A percentile compares a stretch with the other conserved stretches of the same genome.
Evolutionary conservation across 2,797 vertebrate species (phyloP).

Genomic region (Dendrocincla fuliginosa): DNA sequence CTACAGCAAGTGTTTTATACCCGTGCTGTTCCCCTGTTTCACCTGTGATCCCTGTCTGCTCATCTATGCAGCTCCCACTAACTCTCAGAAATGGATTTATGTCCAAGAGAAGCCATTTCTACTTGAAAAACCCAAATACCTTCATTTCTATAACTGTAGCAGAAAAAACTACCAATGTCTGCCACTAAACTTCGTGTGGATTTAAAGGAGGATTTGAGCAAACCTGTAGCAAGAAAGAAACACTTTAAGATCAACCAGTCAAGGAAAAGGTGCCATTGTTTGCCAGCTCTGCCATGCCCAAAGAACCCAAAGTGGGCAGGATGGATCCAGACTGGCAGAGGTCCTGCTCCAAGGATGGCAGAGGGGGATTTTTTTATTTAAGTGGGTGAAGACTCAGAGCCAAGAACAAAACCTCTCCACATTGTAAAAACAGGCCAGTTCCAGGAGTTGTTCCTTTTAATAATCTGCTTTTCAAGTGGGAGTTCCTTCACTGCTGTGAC

Average conservation of each 20-base stretch:
- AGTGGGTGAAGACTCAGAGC: not conserved
- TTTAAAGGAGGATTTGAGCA: not conserved
- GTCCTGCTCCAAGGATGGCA: not conserved
- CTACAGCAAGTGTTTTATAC: not conserved
- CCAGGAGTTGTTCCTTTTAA: not conserved
- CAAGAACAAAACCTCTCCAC: not conserved
- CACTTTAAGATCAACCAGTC: not conserved
- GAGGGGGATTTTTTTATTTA: not conserved
- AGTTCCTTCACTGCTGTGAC: not conserved
- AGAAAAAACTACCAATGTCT: not conserved
- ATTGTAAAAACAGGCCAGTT: not conserved
- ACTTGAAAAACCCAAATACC: not conserved
- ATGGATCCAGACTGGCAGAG: not conserved
- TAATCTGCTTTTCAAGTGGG: not conserved
- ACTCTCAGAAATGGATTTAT: not conserved
- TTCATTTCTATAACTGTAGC: not conserved
- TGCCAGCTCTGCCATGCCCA: not conserved
- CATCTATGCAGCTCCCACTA: not conserved
- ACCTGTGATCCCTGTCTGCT: not conserved
- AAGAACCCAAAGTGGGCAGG: not conserved
- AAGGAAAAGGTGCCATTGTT: not conserved
- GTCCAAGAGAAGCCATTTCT: not conserved
- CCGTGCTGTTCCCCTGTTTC: not conserved
- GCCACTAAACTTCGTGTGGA: not conserved
- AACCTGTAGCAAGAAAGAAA: not conserved